Conservation (phyloP, 2,113 vertebrate species). For the Dryoscopus gambensis region DNA sequence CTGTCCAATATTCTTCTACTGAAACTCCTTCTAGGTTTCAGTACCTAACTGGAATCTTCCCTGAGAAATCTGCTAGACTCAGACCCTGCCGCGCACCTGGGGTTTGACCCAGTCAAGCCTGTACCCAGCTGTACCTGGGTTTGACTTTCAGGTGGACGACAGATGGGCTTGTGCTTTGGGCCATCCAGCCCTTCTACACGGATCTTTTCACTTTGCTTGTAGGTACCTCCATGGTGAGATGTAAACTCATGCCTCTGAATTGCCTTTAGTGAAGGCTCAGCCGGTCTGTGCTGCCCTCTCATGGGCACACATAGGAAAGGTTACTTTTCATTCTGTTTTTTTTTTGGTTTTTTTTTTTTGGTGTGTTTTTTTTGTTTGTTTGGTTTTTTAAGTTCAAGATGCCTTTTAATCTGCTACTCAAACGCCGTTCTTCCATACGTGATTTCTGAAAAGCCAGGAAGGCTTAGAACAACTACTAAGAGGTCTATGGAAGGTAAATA, state of each 20-base stretch:
- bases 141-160: neutral
- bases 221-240: neutral
- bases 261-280: neutral
- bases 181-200: neutral
- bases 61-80: neutral
- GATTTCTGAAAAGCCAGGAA: neutral
- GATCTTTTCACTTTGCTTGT: neutral
- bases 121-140: neutral
- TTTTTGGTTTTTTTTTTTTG: no score
- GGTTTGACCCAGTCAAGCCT: neutral
- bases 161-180: neutral
- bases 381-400: neutral
- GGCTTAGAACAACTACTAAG: neutral
- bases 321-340: neutral
- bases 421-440: fast-evolving
- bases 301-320: neutral
- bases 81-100: fast-evolving
- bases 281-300: conserved; percentile 55
- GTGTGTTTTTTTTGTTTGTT: no score
- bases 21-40: neutral
- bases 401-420: neutral
- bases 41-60: neutral
- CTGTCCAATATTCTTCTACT: neutral
- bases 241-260: fast-evolving
- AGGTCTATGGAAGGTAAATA: neutral